Base-by-base conservation (phyloP, 2,888 invertebrate genomes). In the Eumacrocentrus americanus region DNA sequence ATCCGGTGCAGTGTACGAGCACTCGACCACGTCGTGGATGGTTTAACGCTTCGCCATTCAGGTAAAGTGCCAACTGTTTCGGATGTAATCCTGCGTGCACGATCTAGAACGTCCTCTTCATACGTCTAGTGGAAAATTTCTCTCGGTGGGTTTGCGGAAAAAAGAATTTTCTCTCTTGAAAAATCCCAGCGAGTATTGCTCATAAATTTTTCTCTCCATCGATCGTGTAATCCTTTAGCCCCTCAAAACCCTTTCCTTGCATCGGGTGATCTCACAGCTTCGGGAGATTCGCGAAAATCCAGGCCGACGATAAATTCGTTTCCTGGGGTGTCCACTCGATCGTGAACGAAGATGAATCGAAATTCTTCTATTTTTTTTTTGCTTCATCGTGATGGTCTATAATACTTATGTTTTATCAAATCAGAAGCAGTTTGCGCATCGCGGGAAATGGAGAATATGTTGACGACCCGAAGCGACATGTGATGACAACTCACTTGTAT, bases 31-130 rank as follows among this genome's bases (percentile, higher is more conserved):
- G 51, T 37, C 25, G 38, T 16, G 38, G 29, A 63, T 61, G 66
- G 64, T 65, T 67, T 63, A 61, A 69, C 70, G 62, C 65, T 56
- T 55, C n/a, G n/a, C 11, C 67, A 67, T 68, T 71, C 63, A 63
- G 63, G 64, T 65, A 60, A 67, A 68, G 65, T 67, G 61, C 62
- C 67, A 60, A 62, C 66, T 65, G 67, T 67, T 71, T 59, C 60
- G 63, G 44, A 61, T 65, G 71, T 67, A 69, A 67, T 63, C 62
- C 38, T 6, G 38, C 18, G 18, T 16, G 18, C 38, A 16, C 38
- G 7, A 14, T 6, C 38, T n/a, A n/a, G n/a, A n/a, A n/a, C n/a
- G n/a, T n/a, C n/a, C n/a, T n/a, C n/a, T n/a, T n/a, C n/a, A n/a
- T n/a, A n/a, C n/a, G n/a, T n/a, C n/a, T n/a, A n/a, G n/a, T n/a